Evolutionary conservation across 2,888 invertebrate species (phyloP).

Genomic region (Eupithecia exiguata): DNA sequence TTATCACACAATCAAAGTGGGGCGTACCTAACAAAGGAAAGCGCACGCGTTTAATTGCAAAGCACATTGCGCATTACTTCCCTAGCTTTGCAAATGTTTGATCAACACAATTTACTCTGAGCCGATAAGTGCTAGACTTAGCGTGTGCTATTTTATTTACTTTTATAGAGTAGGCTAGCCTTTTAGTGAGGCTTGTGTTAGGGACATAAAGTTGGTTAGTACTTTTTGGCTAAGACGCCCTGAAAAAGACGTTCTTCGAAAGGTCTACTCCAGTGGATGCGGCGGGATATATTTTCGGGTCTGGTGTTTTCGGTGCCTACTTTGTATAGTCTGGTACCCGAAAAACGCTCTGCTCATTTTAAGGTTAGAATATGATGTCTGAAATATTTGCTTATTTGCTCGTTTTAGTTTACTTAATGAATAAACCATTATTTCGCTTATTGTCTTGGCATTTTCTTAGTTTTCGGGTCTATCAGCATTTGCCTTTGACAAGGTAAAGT

Average conservation of each 20-base stretch:
- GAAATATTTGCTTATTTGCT: not conserved
- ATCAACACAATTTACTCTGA: conserved; percentile 11
- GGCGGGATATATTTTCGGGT: not conserved
- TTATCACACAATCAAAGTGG: conserved; percentile 44
- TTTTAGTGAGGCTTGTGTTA: not conserved
- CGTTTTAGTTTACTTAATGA: too few relatives aligned
- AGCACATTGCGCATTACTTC: conserved; percentile 13
- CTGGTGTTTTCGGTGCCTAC: not conserved
- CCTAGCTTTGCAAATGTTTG: not conserved
- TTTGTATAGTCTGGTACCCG: not conserved
- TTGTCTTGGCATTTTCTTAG: too few relatives aligned
- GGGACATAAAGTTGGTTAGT: not conserved
- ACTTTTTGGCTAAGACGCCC: not conserved
- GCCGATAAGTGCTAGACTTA: conserved; percentile 12
- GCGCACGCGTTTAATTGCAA: conserved; percentile 35
- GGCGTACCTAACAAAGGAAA: conserved; percentile 52
- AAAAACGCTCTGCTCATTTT: not conserved
- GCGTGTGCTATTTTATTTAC: conserved; percentile 7
- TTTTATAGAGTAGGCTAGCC: not conserved
- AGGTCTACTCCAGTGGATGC: not conserved
- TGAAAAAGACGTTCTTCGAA: not conserved
- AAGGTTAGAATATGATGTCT: not conserved
- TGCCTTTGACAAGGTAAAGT: not conserved
- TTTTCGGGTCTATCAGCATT: too few relatives aligned
- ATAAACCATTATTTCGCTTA: too few relatives aligned